Base-by-base conservation (phyloP, 2,888 invertebrate genomes). In the Leucania comma region DNA sequence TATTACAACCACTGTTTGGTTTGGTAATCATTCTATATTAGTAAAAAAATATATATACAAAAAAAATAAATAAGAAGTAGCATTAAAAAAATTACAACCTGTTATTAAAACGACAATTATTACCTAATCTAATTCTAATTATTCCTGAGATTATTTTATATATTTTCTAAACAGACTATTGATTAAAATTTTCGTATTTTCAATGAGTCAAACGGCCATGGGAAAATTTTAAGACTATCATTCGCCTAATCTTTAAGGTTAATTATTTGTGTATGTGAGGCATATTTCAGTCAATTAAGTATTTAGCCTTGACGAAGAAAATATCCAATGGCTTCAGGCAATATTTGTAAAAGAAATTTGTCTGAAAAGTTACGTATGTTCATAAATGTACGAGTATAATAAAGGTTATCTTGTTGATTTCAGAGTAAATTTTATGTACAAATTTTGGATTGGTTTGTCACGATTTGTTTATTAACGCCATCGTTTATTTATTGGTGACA, bases 381-480 rank as follows among this genome's bases (percentile, higher is more conserved):
- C 29, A n/a, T n/a, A n/a, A n/a, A 67, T 63, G 20, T 42, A 42
- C 17, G 42, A 17, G 17, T 42, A 42, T 42, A 72, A 72, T 76
- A 78, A 80, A 81, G 77, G 80, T 83, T 80, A 81, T 81, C 73
- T 83, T 62, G 66, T 63, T 71, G 77, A 81, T 80, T 81, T 76
- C 54, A 79, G 72, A 83, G 80, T 78, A 48, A 82, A 86, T 85
- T 79, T 72, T 62, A 76, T 82, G 72, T 79, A 78, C 72, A 82
- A 83, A 84, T 84, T 75, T 75, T 68, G 61, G 75, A 85, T 89
- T 86, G 72, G 76, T 64, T 59, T 72, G 83, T 87, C 89, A 88
- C 86, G 90, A 83, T 68, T 72, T 70, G 46, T 68, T 59, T 76
- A 74, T 86, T 88, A 82, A 73, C 86, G 60, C 69, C 17, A 26